Evolutionary conservation across 2,888 invertebrate genomes (phyloP), one percentile per base, ranked within the genome.

Genomic region (Malacosoma neustria): DNA sequence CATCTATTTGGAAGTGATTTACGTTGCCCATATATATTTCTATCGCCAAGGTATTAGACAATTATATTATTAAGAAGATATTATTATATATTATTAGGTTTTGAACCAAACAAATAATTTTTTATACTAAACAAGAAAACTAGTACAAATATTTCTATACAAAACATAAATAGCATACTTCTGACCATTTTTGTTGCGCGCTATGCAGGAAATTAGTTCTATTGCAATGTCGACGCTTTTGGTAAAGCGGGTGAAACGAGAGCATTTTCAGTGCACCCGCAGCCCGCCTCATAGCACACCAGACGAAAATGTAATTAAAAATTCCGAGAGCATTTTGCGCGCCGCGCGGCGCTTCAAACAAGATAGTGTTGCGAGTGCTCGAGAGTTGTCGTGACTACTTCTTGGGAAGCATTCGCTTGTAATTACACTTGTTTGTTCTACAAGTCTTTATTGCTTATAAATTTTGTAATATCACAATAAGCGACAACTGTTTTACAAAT

Each of bases 301-400:
- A 79, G 75, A 75, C 82, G 75, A 81, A 85, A 85, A 85, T 81
- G 82, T 82, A 84, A 84, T 85, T 84, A 85, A 85, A 85, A 84
- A 85, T 85, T 85, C 84, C 84, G 73, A 69, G 81, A 80, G 76
- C 77, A 85, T 84, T 85, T 84, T 79, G 72, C 70, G 68, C 72
- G 70, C 62, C 65, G 72, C 70, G 68, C 72, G 70, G 63, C 65
- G 64, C 72, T 79, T 72, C 63, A 80, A 77, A 84, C 85, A 80
- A 81, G 82, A 85, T 84, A 85, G 84, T 84, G 80, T 76, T 77
- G 73, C 75, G 52, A 50, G 63, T 61, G 54, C 62, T 64, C 66
- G 65, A 79, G 73, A 61, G 74, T 74, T 80, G 79, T 71, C 76
- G 64, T 70, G 70, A 76, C 77, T 73, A 68, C 76, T 77, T 76